Conservation (phyloP, 2,113 vertebrate species). For the Cnemophilus loriae region DNA sequence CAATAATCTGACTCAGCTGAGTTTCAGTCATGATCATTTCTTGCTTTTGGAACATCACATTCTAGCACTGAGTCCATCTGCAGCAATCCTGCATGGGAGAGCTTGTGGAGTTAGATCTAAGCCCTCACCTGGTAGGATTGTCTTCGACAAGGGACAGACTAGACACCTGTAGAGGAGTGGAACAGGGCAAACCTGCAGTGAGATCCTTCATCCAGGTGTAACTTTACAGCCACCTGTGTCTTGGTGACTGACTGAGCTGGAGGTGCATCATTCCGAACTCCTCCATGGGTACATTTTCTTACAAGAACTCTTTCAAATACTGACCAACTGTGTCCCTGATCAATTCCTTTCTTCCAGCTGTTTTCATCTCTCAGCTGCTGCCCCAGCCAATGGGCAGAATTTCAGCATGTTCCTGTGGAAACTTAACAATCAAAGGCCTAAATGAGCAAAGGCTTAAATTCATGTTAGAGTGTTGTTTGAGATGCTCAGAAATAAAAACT, state of each 20-base stretch:
- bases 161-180: neutral
- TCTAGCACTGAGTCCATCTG: neutral
- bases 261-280: neutral
- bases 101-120: neutral
- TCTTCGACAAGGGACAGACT: neutral
- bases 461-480: neutral
- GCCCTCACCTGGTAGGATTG: neutral
- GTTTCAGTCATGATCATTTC: neutral
- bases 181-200: neutral
- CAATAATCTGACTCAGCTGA: neutral
- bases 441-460: neutral
- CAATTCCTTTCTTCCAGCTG: neutral
- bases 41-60: neutral
- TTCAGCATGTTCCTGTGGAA: neutral
- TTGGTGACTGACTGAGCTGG: neutral
- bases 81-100: neutral
- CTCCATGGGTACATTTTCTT: neutral
- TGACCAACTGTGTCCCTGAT: neutral
- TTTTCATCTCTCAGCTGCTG: neutral
- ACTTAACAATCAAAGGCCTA: neutral
- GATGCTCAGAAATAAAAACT: neutral
- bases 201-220: neutral
- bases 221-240: neutral
- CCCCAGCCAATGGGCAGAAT: neutral
- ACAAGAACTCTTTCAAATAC: neutral